A percentile compares a stretch with the other conserved stretches of the same genome.
Conservation (phyloP, 2,888 invertebrate species). For the Cephus rjabovi region DNA sequence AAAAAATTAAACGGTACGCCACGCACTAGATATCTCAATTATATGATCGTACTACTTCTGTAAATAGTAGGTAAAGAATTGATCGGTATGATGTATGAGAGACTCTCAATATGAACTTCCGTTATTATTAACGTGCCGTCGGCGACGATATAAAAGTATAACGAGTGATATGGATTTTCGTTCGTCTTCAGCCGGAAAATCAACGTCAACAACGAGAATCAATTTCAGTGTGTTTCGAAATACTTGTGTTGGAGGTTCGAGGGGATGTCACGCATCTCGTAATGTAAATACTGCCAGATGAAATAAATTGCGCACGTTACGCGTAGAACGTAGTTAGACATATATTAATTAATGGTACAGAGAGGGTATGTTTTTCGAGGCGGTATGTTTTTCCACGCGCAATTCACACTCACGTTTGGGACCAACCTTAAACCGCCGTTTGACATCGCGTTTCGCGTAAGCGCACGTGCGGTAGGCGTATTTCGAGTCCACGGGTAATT, state of each 20-base stretch:
- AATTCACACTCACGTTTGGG: slow-evolving; percentile 59
- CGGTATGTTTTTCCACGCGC: neutral
- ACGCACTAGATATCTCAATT: slow-evolving; percentile 57
- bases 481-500: neutral
- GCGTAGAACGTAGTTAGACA: neutral
- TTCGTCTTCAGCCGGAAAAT: neutral
- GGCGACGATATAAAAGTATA: neutral
- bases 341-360: neutral
- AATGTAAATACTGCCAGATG: neutral
- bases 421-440: slow-evolving; percentile 60
- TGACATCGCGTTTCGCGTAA: slow-evolving; percentile 31
- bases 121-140: neutral
- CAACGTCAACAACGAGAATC: neutral
- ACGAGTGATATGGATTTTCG: neutral
- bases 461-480: neutral
- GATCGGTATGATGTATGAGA: neutral
- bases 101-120: neutral
- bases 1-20: slow-evolving; percentile 52
- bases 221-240: neutral
- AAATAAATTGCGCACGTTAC: neutral
- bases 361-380: neutral
- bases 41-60: slow-evolving; percentile 60
- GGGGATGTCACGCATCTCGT: neutral
- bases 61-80: slow-evolving; percentile 44
- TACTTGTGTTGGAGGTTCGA: neutral